Evolutionary conservation across 2,113 vertebrate genomes (phyloP).

Genomic region (Choloepus hoffmanni): DNA sequence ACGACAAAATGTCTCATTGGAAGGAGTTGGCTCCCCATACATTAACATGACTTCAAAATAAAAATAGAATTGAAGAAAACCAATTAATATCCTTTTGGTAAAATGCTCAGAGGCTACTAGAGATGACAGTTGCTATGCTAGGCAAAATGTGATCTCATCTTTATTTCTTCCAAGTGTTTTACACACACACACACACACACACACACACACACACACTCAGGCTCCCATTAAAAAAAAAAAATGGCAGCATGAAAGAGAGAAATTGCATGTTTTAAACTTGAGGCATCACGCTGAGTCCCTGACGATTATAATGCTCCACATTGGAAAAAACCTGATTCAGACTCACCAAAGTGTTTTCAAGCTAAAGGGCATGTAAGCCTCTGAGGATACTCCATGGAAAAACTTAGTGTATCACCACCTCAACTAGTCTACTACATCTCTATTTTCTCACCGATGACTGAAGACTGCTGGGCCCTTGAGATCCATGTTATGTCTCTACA

Average conservation of each 20-base stretch:
- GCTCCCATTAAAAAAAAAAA: neutral
- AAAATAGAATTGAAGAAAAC: slow-evolving; percentile 70
- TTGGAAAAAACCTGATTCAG: neutral
- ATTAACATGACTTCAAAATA: slow-evolving; percentile 64
- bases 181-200: neutral
- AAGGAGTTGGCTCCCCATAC: slow-evolving; percentile 52
- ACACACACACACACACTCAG: neutral
- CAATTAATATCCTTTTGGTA: slow-evolving; percentile 17
- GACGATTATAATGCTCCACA: neutral
- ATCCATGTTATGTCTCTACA: accelerated
- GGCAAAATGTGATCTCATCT: neutral
- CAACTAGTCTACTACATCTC: neutral
- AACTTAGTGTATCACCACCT: accelerated
- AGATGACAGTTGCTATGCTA: neutral
- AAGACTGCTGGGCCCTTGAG: neutral
- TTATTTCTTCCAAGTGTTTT: slow-evolving; percentile 36
- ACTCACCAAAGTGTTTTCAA: neutral
- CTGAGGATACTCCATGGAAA: neutral
- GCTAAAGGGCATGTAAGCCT: neutral
- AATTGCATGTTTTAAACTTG: neutral
- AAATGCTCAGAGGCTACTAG: slow-evolving; percentile 39
- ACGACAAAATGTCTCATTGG: slow-evolving; percentile 23
- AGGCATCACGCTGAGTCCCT: neutral
- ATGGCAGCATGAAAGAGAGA: neutral
- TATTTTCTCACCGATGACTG: neutral